Percentiles rank a stretch among this genome's conserved stretches.
Conservation (phyloP, 2,797 vertebrate species). For the Spondyliosoma cantharus region DNA sequence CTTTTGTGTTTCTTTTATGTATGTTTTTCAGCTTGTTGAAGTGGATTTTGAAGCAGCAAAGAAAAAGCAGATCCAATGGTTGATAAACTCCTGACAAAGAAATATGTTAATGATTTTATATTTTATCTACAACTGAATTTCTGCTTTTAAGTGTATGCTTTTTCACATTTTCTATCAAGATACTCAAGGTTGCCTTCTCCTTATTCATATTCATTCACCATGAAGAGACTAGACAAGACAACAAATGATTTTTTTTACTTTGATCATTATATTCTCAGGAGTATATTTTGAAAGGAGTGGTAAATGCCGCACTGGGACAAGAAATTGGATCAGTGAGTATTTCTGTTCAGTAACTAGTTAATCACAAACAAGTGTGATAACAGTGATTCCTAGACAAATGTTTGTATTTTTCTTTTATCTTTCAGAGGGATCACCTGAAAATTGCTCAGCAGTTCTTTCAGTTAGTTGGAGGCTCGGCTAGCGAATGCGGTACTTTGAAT, state of each 20-base stretch:
- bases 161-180: neutral
- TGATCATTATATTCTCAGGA: conserved; percentile 83
- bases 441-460: conserved; percentile 98
- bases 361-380: conserved; percentile 1
- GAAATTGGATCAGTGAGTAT: conserved; percentile 94
- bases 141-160: neutral
- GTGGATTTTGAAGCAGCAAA: conserved; percentile 17
- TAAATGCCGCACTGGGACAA: conserved; percentile 95
- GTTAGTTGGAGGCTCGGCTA: conserved; percentile 96
- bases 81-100: neutral
- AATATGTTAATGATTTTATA: neutral
- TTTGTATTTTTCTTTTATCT: conserved; percentile 42
- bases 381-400: neutral
- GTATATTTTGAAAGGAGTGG: conserved; percentile 97
- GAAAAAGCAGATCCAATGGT: conserved; percentile 9
- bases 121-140: neutral
- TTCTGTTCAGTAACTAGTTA: conserved; percentile 11
- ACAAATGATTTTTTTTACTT: neutral
- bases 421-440: conserved; percentile 95
- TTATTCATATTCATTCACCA: neutral
- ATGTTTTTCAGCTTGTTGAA: conserved; percentile 6
- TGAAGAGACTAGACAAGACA: neutral
- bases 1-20: conserved; percentile 16
- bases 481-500: conserved; percentile 91
- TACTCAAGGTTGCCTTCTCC: neutral